Conservation (phyloP, 2,888 invertebrate species). For the Lordiphosa andalusiaca region DNA sequence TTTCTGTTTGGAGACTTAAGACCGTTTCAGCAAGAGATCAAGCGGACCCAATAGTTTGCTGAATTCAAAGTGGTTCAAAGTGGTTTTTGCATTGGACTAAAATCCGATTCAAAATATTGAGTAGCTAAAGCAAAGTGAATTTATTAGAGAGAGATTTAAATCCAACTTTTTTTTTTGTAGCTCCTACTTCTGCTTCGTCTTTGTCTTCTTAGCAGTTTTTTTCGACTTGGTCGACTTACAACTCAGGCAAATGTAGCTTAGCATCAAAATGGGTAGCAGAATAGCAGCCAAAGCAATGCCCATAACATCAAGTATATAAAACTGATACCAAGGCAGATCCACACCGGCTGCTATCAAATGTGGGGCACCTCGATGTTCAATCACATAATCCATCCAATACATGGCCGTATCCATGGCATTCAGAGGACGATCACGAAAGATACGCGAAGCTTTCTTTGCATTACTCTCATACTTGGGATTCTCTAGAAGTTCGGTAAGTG, state of each 20-base stretch:
- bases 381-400: conserved; percentile 79
- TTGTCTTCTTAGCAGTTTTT: too few relatives aligned
- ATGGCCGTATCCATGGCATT: conserved; percentile 76
- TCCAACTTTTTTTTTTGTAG: too few relatives aligned
- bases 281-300: conserved; percentile 31
- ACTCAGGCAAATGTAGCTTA: not conserved
- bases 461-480: conserved; percentile 76
- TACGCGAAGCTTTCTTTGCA: conserved; percentile 59
- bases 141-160: too few relatives aligned
- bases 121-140: too few relatives aligned
- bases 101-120: too few relatives aligned
- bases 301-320: conserved; percentile 75
- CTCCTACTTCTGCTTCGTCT: too few relatives aligned
- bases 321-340: conserved; percentile 76
- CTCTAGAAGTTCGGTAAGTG: conserved; percentile 73
- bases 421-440: conserved; percentile 76
- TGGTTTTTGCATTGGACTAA: too few relatives aligned
- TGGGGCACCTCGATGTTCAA: conserved; percentile 77
- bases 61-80: too few relatives aligned
- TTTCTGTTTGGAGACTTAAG: too few relatives aligned
- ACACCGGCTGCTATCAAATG: conserved; percentile 73
- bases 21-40: too few relatives aligned
- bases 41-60: too few relatives aligned
- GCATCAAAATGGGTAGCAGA: conserved; percentile 1
- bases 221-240: too few relatives aligned